A percentile compares a stretch with the other conserved stretches of the same genome.
These are phyloP conservation scores for Montipora sp. DNA, from an alignment of 64 coral and sea anemone genomes.

Conservation along the genomic window DNA sequence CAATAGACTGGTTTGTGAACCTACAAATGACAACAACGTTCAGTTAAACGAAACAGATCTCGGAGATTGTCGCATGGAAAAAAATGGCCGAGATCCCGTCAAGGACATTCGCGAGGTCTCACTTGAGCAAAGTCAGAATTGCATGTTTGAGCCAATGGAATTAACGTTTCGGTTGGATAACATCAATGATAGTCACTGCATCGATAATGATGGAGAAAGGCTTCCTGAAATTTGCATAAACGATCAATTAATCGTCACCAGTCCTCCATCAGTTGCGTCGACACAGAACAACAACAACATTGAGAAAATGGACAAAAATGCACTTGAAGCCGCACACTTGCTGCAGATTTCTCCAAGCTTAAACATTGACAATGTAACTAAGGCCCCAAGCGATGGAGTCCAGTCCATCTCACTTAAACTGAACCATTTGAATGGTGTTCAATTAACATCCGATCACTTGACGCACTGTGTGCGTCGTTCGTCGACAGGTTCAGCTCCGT, in stretches of 20 bases:
- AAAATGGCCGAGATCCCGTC: not conserved
- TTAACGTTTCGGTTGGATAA: slow-evolving; percentile 9
- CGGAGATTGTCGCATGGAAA: not conserved
- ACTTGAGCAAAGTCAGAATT: not conserved
- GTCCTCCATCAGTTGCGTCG: not conserved
- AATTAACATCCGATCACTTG: not conserved
- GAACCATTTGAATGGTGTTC: slow-evolving; percentile 16
- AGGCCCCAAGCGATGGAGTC: not conserved
- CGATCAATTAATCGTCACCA: not conserved
- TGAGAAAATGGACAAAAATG: slow-evolving; percentile 12
- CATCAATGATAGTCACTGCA: too few relatives aligned
- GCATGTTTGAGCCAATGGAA: not conserved
- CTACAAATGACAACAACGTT: not conserved
- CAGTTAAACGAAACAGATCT: not conserved
- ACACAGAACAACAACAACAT: slow-evolving; percentile 32
- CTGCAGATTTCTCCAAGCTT: not conserved
- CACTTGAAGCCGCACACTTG: not conserved
- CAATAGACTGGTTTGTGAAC: not conserved
- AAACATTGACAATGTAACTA: slow-evolving; percentile 18
- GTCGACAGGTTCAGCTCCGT: slow-evolving; percentile 21
- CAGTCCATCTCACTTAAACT: slow-evolving; percentile 40
- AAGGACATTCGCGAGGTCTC: not conserved
- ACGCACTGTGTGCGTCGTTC: not conserved
- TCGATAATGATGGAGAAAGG: not conserved
- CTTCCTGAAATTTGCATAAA: slow-evolving; percentile 34